phyloP scores from a whole-genome alignment of 2,888 invertebrate species.

The Cremastinae sp. region DNA sequence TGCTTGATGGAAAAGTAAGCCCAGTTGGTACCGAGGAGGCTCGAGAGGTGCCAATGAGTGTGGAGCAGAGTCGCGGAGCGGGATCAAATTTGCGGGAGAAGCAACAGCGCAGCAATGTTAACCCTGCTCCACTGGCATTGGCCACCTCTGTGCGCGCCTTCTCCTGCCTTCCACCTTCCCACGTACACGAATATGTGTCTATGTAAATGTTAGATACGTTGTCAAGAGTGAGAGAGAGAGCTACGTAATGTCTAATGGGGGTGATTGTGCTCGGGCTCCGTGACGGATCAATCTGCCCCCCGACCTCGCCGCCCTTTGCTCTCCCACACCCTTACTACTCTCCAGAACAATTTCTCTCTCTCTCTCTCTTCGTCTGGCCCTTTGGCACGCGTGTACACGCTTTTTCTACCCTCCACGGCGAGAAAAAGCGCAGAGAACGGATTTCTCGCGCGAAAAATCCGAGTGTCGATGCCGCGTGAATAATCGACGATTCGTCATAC shows the following conservation, averaged over 20 bases:
- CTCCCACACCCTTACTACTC: slow-evolving; percentile 62
- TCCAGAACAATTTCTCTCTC: slow-evolving; percentile 4
- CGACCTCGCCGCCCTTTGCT: slow-evolving; percentile 62
- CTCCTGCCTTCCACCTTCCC: slow-evolving; percentile 56
- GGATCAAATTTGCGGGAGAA: slow-evolving; percentile 52
- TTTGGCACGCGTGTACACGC: neutral
- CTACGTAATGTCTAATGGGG: slow-evolving; percentile 80
- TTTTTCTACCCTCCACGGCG: slow-evolving; percentile 7
- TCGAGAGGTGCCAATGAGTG: slow-evolving; percentile 23
- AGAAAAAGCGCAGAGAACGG: slow-evolving; percentile 17
- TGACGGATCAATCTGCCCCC: slow-evolving; percentile 80
- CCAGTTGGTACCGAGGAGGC: neutral
- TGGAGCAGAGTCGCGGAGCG: slow-evolving; percentile 33
- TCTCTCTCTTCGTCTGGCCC: slow-evolving; percentile 16
- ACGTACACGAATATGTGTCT: slow-evolving; percentile 49
- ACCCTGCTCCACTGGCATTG: slow-evolving; percentile 54
- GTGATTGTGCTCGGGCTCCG: slow-evolving; percentile 79
- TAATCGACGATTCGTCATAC: slow-evolving; percentile 77
- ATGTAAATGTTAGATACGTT: slow-evolving; percentile 30
- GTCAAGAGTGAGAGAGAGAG: slow-evolving; percentile 68
- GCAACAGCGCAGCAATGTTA: slow-evolving; percentile 59
- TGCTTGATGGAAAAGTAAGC: neutral
- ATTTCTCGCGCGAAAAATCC: slow-evolving; percentile 69
- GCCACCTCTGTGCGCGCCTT: slow-evolving; percentile 65
- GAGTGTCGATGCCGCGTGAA: slow-evolving; percentile 73